Conservation (phyloP, 2,888 invertebrate genomes). For the Choreutis nemorana region DNA sequence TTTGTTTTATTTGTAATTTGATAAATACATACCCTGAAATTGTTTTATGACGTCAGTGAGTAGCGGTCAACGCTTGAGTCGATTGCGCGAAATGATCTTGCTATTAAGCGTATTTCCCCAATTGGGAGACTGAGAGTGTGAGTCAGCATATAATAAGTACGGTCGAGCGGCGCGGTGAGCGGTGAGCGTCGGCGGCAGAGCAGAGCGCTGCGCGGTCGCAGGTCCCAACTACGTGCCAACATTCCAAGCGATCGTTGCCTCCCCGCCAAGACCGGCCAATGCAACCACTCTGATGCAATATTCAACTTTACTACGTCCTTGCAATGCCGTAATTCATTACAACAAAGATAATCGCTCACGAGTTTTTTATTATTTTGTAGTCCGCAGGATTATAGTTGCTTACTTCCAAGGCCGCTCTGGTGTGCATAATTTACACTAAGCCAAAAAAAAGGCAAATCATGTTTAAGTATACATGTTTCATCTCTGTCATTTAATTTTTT, state of each 20-base stretch:
- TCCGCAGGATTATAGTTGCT: slow-evolving; percentile 33
- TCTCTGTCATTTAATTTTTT: background rate
- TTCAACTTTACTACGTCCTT: slow-evolving; percentile 66
- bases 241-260: slow-evolving; percentile 61
- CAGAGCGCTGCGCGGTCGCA: slow-evolving; percentile 15
- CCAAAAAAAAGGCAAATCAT: too few species aligned
- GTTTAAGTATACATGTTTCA: background rate
- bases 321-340: slow-evolving; percentile 66
- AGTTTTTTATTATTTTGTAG: slow-evolving; percentile 51
- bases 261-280: slow-evolving; percentile 40
- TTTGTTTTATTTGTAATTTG: too few species aligned
- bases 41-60: slow-evolving; percentile 30
- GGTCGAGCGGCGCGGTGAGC: slow-evolving; percentile 7
- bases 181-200: slow-evolving; percentile 17
- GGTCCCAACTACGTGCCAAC: slow-evolving; percentile 29
- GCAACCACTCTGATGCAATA: slow-evolving; percentile 60
- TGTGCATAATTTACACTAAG: slow-evolving; percentile 42
- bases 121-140: too few species aligned
- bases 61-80: slow-evolving; percentile 21
- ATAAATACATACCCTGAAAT: slow-evolving; percentile 11
- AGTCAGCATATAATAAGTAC: background rate
- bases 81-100: slow-evolving; percentile 23
- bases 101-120: slow-evolving; percentile 51
- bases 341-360: slow-evolving; percentile 51
- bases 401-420: slow-evolving; percentile 46